A percentile compares a stretch with the other conserved stretches of the same genome.
These are phyloP conservation scores for Antheraea pernyi DNA, from an alignment of 1,140 invertebrate species.

Conservation along the genomic window DNA sequence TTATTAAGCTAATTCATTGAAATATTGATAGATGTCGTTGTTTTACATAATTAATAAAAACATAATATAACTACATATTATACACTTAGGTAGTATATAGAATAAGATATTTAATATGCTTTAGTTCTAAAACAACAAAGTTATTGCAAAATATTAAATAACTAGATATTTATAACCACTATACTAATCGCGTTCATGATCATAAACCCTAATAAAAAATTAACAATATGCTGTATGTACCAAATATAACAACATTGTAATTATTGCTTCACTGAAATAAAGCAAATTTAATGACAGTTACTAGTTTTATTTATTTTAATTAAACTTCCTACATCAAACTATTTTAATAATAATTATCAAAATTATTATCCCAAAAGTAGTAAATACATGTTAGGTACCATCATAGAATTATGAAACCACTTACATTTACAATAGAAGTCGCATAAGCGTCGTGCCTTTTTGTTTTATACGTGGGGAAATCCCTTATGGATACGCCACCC, in stretches of 20 bases:
- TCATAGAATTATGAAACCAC: too few species aligned
- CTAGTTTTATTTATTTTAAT: not conserved
- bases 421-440: too few species aligned
- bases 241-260: slow-evolving; percentile 46
- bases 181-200: slow-evolving; percentile 26
- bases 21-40: slow-evolving; percentile 8
- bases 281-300: slow-evolving; percentile 50
- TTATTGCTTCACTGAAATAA: slow-evolving; percentile 71
- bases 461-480: too few species aligned
- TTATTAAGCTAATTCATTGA: slow-evolving; percentile 3
- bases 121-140: not conserved
- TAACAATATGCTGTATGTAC: slow-evolving; percentile 42
- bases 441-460: too few species aligned
- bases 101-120: slow-evolving; percentile 11
- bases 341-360: too few species aligned
- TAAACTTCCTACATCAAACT: too few species aligned
- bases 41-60: slow-evolving; percentile 5
- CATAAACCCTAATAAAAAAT: slow-evolving; percentile 29
- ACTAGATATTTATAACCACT: slow-evolving; percentile 32
- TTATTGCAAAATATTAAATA: slow-evolving; percentile 7
- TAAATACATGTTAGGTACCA: too few species aligned
- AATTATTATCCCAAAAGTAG: too few species aligned
- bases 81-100: slow-evolving; percentile 3
- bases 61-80: not conserved
- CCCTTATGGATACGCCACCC: too few species aligned